Evolutionary conservation across 2,113 vertebrate species (phyloP).

Genomic region (Lagopus muta): DNA sequence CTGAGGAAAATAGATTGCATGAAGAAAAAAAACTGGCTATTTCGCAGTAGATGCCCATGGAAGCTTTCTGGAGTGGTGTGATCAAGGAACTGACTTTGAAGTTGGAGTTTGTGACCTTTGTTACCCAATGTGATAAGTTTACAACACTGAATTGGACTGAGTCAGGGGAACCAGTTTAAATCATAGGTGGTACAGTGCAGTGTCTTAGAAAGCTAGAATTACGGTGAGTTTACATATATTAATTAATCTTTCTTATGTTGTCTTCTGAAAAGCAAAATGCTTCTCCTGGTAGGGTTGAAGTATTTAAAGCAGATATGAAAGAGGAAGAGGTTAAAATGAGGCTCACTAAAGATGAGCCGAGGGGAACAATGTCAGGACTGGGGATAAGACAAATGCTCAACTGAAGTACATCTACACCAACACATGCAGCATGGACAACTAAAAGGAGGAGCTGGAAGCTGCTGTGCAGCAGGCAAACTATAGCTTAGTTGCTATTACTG

Average conservation of each 20-base stretch:
- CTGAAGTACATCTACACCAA: too few species aligned
- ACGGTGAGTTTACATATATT: fast-evolving
- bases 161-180: background rate
- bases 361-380: too few species aligned
- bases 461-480: too few species aligned
- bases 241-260: background rate
- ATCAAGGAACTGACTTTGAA: background rate
- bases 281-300: background rate
- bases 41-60: background rate
- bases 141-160: background rate
- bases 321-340: too few species aligned
- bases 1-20: background rate
- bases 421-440: too few species aligned
- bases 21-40: background rate
- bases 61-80: background rate
- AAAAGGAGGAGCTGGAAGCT: too few species aligned
- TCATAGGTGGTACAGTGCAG: background rate
- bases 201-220: background rate
- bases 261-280: background rate
- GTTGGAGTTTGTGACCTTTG: background rate
- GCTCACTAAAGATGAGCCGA: too few species aligned
- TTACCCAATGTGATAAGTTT: background rate
- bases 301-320: too few species aligned
- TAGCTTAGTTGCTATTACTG: too few species aligned
- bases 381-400: too few species aligned